Conservation (phyloP, 2,113 vertebrate genomes). For the Cavia porcellus region DNA sequence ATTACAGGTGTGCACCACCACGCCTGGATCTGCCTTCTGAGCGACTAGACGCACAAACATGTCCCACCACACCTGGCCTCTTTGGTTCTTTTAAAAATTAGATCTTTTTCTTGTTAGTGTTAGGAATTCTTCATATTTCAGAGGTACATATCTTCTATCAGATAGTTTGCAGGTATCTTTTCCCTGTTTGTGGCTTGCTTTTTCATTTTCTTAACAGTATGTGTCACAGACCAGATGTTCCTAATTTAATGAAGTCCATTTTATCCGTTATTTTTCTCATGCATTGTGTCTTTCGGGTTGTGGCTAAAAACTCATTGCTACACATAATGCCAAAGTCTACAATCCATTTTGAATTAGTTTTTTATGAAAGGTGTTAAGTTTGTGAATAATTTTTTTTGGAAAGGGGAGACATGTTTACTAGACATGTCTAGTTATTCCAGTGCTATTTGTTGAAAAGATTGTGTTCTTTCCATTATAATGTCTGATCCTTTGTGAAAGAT, state of each 20-base stretch:
- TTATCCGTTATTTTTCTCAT: background rate
- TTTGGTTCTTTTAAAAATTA: background rate
- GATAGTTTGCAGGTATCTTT: background rate
- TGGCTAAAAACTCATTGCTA: slow-evolving; percentile 18
- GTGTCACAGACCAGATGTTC: background rate
- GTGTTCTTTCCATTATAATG: background rate
- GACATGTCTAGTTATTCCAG: background rate
- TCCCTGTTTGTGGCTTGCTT: background rate
- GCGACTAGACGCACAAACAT: background rate
- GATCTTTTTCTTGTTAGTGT: background rate
- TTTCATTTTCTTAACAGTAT: slow-evolving; percentile 24
- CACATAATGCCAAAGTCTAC: background rate
- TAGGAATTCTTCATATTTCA: slow-evolving; percentile 13
- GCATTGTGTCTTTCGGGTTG: background rate
- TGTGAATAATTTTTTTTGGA: background rate
- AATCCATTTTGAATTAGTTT: slow-evolving; percentile 3
- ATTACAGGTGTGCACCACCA: background rate
- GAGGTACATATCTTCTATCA: background rate
- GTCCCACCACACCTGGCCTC: background rate
- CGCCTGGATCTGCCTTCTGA: background rate
- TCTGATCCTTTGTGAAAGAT: slow-evolving; percentile 17
- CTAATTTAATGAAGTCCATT: background rate
- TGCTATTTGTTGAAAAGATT: background rate
- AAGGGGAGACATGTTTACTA: background rate
- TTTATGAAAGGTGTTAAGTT: slow-evolving; percentile 42